Percentiles rank a stretch among this genome's conserved stretches.
Conservation (phyloP, 2,888 invertebrate species). For the Epiblema foenella region DNA sequence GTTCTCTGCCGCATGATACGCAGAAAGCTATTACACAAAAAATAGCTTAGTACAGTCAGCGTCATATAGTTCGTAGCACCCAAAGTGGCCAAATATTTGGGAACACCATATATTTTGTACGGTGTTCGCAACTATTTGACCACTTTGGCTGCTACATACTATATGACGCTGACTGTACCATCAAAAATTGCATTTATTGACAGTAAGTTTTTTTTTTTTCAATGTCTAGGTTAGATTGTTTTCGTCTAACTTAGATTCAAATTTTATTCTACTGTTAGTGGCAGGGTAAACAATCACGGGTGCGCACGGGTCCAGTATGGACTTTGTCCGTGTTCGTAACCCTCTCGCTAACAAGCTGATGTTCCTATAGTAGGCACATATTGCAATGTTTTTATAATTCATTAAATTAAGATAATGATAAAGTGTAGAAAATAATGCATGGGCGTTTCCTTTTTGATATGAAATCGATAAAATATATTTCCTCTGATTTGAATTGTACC, state of each 20-base stretch:
- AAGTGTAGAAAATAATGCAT: slow-evolving; percentile 84
- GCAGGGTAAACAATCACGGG: neutral
- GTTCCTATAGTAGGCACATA: slow-evolving; percentile 76
- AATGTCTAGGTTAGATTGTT: slow-evolving; percentile 27
- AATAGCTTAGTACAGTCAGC: slow-evolving; percentile 24
- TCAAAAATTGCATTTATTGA: slow-evolving; percentile 43
- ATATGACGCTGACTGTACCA: no score
- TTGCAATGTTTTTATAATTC: slow-evolving; percentile 66
- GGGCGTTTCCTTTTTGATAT: slow-evolving; percentile 82
- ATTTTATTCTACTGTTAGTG: slow-evolving; percentile 31
- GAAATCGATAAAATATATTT: slow-evolving; percentile 81
- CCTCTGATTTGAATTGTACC: slow-evolving; percentile 83
- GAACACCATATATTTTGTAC: no score
- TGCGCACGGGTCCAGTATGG: neutral
- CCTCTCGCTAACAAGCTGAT: slow-evolving; percentile 65
- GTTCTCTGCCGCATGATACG: slow-evolving; percentile 12
- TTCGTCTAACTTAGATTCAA: slow-evolving; percentile 42
- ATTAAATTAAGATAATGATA: slow-evolving; percentile 69
- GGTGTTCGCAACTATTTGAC: no score
- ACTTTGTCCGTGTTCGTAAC: slow-evolving; percentile 49
- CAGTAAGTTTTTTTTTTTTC: slow-evolving; percentile 33
- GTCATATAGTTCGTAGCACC: no score
- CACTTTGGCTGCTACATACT: no score
- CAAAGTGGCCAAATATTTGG: no score
- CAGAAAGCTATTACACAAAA: slow-evolving; percentile 25